Base-by-base conservation (phyloP, 1,140 invertebrate species). In the Bombus pascuorum region DNA sequence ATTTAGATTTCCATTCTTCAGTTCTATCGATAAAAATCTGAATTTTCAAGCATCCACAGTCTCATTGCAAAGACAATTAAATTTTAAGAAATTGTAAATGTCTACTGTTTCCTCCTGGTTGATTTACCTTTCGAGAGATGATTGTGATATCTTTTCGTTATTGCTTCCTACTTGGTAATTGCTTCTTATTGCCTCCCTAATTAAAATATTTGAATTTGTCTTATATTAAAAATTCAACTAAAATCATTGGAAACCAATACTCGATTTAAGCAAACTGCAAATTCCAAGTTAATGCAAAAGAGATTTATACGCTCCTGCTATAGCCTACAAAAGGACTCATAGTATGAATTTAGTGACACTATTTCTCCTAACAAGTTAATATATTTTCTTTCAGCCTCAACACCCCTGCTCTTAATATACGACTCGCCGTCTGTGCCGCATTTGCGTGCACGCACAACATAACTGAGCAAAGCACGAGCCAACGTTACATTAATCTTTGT, bases 371-470 rank as follows among this genome's bases (percentile, higher is more conserved):
- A 79, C 62, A 47, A 44, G 62, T 68, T 79, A 79, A 79, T 79
- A 79, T 79, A 71, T 39, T 80, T 80, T 80, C 66, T 80, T 70
- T 71, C 66, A 57, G 66, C n/a, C 32, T 71, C 78, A 80, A 80
- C 78, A 80, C 78, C 32, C 65, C 32, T 71, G 78, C 78, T 28
- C 66, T 37, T 80, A 80, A 80, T 80, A 47, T 80, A 80, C 78
- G 78, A 62, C 76, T 66, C n/a, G 13, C 65, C 78, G 42, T 80
- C 78, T 28, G 78, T 9, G 42, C 65, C 25, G 65, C 70, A 80
- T 80, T 80, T 80, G 65, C 78, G 66, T 57, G 25, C 78, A n/a
- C 42, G 66, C 34, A 53, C 44, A 57, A 70, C 66, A 47, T 28
- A 44, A 80, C 44, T 10, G 78, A 44, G 78, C 66, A 39, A 57